Evolutionary conservation across 2,113 vertebrate species (phyloP).

Genomic region (Myotis yumanensis): DNA sequence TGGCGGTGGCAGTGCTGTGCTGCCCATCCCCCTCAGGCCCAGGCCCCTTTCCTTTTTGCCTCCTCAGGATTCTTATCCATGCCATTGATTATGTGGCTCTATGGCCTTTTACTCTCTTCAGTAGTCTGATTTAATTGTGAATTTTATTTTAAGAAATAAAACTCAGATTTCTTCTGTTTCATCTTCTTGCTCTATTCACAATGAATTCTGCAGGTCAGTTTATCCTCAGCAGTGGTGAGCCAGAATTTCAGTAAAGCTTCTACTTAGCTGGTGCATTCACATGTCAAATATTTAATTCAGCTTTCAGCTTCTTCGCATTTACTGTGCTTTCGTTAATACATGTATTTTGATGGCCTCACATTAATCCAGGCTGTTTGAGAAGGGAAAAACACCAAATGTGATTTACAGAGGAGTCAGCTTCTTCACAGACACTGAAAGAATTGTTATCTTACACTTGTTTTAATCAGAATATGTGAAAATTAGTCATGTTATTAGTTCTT

Average conservation of each 20-base stretch:
- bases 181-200: neutral
- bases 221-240: neutral
- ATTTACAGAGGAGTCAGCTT: constrained; percentile 66
- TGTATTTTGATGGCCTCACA: constrained; percentile 46
- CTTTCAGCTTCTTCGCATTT: constrained; percentile 54
- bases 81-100: neutral
- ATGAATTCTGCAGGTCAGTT: neutral
- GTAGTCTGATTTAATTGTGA: neutral
- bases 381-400: constrained; percentile 24
- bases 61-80: neutral
- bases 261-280: neutral
- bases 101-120: neutral
- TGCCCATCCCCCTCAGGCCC: neutral
- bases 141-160: constrained; percentile 33
- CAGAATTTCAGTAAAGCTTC: neutral
- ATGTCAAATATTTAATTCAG: constrained; percentile 52
- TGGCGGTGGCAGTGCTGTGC: neutral
- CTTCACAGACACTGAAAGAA: constrained; percentile 52
- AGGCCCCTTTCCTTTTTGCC: neutral
- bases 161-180: neutral
- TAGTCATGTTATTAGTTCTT: neutral
- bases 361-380: constrained; percentile 24
- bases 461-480: neutral
- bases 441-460: neutral
- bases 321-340: constrained; percentile 60